phyloP scores from a whole-genome alignment of 2,888 invertebrate species.

The Stenichneumon culpator region DNA sequence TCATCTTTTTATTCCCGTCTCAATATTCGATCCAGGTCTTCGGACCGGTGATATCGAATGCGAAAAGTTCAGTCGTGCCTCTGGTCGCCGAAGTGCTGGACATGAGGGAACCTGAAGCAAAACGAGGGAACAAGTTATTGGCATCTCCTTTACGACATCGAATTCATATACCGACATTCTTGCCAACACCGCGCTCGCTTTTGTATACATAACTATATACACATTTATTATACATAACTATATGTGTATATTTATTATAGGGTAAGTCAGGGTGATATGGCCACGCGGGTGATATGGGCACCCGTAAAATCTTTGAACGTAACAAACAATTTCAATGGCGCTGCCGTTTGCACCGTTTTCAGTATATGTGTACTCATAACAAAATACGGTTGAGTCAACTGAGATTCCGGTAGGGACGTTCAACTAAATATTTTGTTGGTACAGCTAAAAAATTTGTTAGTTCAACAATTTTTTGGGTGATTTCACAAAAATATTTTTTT shows the following conservation, averaged over 20 bases:
- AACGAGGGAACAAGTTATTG: constrained; percentile 71
- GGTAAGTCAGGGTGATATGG: no score
- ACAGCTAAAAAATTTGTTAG: no score
- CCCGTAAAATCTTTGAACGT: no score
- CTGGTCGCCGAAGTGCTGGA: constrained; percentile 54
- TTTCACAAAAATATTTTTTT: no score
- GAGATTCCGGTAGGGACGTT: no score
- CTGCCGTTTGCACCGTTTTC: no score
- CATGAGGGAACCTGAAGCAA: constrained; percentile 24
- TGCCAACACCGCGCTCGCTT: constrained; percentile 55
- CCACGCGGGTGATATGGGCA: no score
- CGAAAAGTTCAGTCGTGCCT: constrained; percentile 3
- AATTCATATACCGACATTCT: constrained; percentile 70
- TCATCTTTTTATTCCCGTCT: constrained; percentile 44
- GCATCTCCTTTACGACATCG: constrained; percentile 71
- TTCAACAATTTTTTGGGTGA: no score
- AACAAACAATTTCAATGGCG: no score
- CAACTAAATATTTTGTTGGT: no score
- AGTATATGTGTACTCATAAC: no score
- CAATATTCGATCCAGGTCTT: constrained; percentile 49
- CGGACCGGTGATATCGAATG: constrained; percentile 15
- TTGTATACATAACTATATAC: constrained; percentile 30
- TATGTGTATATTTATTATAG: background rate
- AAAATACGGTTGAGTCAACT: no score
- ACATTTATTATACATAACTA: background rate